Evolutionary conservation across 2,113 vertebrate species (phyloP).

Genomic region (Micromys minutus): DNA sequence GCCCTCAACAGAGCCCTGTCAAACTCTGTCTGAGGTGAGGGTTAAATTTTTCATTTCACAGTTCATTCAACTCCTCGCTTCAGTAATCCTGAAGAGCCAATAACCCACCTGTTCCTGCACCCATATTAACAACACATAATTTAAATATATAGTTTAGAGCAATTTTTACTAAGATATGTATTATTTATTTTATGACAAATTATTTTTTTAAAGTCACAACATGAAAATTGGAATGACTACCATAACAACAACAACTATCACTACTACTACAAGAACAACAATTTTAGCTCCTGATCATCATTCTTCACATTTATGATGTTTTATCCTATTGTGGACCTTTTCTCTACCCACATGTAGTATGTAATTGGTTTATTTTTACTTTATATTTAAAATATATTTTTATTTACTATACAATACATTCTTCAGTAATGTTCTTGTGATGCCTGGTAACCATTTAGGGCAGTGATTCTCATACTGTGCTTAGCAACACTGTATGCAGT

Average conservation of each 20-base stretch:
- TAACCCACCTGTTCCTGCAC: neutral
- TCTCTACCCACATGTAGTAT: neutral
- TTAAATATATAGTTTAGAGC: neutral
- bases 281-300: neutral
- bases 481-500: neutral
- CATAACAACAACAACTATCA: neutral
- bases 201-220: neutral
- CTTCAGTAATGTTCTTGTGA: neutral
- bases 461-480: neutral
- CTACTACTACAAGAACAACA: neutral
- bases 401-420: neutral
- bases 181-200: too few relatives aligned
- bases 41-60: constrained; percentile 66
- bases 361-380: neutral
- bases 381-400: neutral
- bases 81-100: constrained; percentile 40
- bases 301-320: neutral
- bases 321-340: neutral
- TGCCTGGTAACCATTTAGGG: neutral
- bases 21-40: neutral
- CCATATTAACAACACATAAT: constrained; percentile 6
- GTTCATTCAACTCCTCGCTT: constrained; percentile 57
- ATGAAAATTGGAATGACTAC: neutral
- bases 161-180: too few relatives aligned
- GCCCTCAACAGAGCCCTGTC: neutral